Base-by-base conservation (phyloP, 1,140 invertebrate genomes). In the Danaus plexippus region DNA sequence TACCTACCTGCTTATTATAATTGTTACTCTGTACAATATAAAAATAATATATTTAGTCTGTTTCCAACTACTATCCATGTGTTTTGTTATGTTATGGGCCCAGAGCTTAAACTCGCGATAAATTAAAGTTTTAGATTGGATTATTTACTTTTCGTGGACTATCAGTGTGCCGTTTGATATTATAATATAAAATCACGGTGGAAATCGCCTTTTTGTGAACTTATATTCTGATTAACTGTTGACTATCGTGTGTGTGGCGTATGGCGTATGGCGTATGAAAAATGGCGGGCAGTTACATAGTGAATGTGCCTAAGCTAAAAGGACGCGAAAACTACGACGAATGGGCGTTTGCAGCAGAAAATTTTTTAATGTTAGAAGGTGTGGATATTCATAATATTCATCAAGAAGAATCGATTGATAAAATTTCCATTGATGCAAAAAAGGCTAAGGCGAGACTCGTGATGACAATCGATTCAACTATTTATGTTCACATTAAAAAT, bases 401-500 rank as follows among this genome's bases (percentile, higher is more conserved):
- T n/a, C n/a, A 52, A 12, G 3, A 47, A n/a, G 48, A 54, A 61
- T 51, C 52, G 48, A 46, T 49, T 42, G 59, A 55, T 47, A 18
- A 4, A 46, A 32, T 10, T 52, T 11, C 59, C 11, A 11, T 61
- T 42, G 55, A 62, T 47, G 54, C 48, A 15, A 51, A 53, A 41
- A 63, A 58, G 47, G 61, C 61, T 9, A 63, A 58, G 13, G 61
- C 56, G 41, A 63, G 52, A 40, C 43, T 58, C 32, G 43, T 63
- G 10, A 63, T 59, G 52, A 63, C 61, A 32, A 63, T 63, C 12
- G 56, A 55, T 47, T 58, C 48, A 9, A 43, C 56, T 9, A 47
- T 63, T 40, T 63, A 58, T 52, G 61, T 56, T 47, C 56, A 55
- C 45, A 63, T 63, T 18, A 58, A 63, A 47, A 57, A 59, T 22